A percentile compares a stretch with the other conserved stretches of the same genome.
phyloP scores from a whole-genome alignment of 2,797 vertebrate species.

The Protosalanx chinensis region DNA sequence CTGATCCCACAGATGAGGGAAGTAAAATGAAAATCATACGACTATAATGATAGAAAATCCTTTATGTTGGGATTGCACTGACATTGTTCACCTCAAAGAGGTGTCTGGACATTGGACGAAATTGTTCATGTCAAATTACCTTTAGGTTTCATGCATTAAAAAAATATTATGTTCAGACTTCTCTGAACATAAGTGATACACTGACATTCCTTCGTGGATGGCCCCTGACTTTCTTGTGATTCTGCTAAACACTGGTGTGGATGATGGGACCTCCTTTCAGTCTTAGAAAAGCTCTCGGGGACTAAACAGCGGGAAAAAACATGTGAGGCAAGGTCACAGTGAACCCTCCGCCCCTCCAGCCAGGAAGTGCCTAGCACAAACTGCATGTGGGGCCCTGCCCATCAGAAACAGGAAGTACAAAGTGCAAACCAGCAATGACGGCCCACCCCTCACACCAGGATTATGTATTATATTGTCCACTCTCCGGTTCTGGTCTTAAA shows the following conservation, averaged over 20 bases:
- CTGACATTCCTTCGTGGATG: not conserved
- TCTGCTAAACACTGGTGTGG: constrained; percentile 13
- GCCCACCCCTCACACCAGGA: constrained; percentile 55
- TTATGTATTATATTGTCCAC: constrained; percentile 50
- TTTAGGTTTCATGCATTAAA: not conserved
- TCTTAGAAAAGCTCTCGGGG: constrained; percentile 42
- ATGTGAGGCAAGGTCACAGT: constrained; percentile 58
- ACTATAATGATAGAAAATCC: constrained; percentile 15
- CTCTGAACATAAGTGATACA: not conserved
- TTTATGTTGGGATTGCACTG: not conserved
- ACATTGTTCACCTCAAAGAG: not conserved
- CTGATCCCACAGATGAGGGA: constrained; percentile 14
- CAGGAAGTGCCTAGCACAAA: constrained; percentile 66
- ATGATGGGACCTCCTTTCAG: constrained; percentile 17
- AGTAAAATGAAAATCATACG: constrained; percentile 18
- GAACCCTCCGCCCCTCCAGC: constrained; percentile 55
- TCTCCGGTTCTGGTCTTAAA: constrained; percentile 14
- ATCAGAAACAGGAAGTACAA: constrained; percentile 72
- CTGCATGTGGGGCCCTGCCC: constrained; percentile 58
- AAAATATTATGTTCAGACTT: not conserved
- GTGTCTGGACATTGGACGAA: not conserved
- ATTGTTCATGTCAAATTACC: not conserved
- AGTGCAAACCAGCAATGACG: constrained; percentile 65
- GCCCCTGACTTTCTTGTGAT: constrained; percentile 24
- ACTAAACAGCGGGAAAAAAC: constrained; percentile 51